Conservation (phyloP, 2,797 vertebrate genomes). For the Novumbra hubbsi region DNA sequence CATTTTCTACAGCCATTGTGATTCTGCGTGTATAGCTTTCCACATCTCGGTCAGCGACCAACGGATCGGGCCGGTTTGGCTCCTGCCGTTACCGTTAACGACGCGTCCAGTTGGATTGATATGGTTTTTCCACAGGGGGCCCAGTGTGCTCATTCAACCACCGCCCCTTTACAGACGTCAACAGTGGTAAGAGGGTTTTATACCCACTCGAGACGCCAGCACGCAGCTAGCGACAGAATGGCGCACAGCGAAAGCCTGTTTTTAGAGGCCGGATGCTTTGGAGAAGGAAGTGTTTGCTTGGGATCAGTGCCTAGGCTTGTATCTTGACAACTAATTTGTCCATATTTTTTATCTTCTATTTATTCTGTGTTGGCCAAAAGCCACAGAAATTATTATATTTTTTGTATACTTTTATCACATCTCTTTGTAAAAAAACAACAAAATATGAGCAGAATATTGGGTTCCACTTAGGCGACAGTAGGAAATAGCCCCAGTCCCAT, state of each 20-base stretch:
- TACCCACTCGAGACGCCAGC: slow-evolving; percentile 22
- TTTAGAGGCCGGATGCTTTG: too few relatives aligned
- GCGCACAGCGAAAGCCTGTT: not conserved
- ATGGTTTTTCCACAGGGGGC: slow-evolving; percentile 83
- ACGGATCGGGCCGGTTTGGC: slow-evolving; percentile 40
- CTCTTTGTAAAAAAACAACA: not conserved
- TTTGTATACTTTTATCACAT: not conserved
- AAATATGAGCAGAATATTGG: slow-evolving; percentile 2
- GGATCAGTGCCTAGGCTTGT: not conserved
- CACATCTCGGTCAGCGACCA: slow-evolving; percentile 14
- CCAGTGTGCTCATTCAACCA: slow-evolving; percentile 79
- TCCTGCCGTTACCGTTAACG: slow-evolving; percentile 90
- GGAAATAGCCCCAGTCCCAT: not conserved
- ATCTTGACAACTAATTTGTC: not conserved
- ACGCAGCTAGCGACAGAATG: not conserved
- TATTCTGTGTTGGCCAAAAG: slow-evolving; percentile 28
- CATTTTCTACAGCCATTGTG: not conserved
- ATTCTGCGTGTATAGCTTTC: slow-evolving; percentile 32
- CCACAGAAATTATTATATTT: slow-evolving; percentile 26
- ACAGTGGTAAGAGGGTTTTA: slow-evolving; percentile 70
- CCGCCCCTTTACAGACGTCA: slow-evolving; percentile 79
- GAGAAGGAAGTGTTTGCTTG: too few relatives aligned
- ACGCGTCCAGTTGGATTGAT: slow-evolving; percentile 91
- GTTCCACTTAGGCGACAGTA: slow-evolving; percentile 3
- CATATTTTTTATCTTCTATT: slow-evolving; percentile 25